These are phyloP conservation scores for Typhlichthys eigenmanni DNA, from an alignment of 2,797 vertebrate genomes.

Conservation along the genomic window DNA sequence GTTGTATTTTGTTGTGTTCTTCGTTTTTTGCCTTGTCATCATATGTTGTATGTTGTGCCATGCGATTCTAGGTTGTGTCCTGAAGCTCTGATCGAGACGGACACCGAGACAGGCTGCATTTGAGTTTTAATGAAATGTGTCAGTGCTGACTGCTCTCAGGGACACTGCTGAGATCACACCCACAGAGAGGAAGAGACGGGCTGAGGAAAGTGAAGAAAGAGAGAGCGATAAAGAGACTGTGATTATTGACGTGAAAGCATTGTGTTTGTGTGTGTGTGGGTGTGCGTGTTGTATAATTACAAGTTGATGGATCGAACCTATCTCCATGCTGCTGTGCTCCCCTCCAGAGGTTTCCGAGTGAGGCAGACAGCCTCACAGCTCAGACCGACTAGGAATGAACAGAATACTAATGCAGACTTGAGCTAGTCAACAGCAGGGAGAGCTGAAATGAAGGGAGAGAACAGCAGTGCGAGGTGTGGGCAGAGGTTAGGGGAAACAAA, in stretches of 20 bases:
- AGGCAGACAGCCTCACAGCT: constrained; percentile 57
- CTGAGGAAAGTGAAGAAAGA: not conserved
- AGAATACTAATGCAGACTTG: constrained; percentile 67
- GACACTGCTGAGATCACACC: constrained; percentile 35
- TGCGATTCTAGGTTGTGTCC: constrained; percentile 25
- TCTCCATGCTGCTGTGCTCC: constrained; percentile 36
- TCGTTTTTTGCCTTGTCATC: constrained; percentile 31
- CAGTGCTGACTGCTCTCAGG: constrained; percentile 56
- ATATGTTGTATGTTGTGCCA: constrained; percentile 32
- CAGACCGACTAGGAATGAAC: constrained; percentile 56
- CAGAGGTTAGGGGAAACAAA: constrained; percentile 18
- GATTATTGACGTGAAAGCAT: not conserved
- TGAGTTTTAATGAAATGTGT: constrained; percentile 70
- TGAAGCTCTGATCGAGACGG: constrained; percentile 55
- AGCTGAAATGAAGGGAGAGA: constrained; percentile 27
- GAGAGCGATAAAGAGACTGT: not conserved
- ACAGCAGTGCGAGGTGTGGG: constrained; percentile 27
- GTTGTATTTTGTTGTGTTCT: not conserved
- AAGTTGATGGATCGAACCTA: constrained; percentile 56
- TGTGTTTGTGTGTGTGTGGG: constrained; percentile 18
- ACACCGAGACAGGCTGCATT: constrained; percentile 51
- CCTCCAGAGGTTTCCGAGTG: constrained; percentile 50
- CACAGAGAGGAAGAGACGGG: constrained; percentile 11
- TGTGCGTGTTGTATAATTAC: constrained; percentile 46
- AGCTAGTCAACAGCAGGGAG: not conserved